phyloP scores from a whole-genome alignment of 2,888 invertebrate genomes.

The Drosophila birchii region DNA sequence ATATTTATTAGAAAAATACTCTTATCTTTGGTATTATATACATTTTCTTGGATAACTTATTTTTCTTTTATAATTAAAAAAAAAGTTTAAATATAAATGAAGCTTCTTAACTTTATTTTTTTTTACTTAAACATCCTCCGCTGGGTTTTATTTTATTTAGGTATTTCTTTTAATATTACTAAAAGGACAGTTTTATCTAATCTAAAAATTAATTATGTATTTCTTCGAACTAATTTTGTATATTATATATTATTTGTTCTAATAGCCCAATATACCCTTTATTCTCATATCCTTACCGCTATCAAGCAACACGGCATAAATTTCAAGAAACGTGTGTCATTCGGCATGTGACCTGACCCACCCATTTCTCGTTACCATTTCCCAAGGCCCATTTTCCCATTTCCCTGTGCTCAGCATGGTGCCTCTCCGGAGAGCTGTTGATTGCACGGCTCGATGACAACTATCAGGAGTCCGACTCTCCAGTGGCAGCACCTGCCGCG shows the following conservation, averaged over 20 bases:
- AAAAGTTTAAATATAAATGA: no score
- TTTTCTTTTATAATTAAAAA: no score
- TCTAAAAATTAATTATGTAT: no score
- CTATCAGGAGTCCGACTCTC: slow-evolving; percentile 19
- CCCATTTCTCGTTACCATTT: slow-evolving; percentile 20
- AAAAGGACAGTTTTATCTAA: no score
- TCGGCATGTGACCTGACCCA: slow-evolving; percentile 65
- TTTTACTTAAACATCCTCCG: no score
- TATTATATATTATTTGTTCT: neutral
- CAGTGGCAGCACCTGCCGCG: slow-evolving; percentile 57
- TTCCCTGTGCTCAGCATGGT: slow-evolving; percentile 30
- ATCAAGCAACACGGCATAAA: slow-evolving; percentile 64
- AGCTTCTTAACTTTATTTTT: no score
- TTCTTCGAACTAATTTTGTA: neutral
- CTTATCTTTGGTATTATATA: no score
- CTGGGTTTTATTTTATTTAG: no score
- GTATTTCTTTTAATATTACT: no score
- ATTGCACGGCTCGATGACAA: slow-evolving; percentile 40
- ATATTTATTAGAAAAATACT: no score
- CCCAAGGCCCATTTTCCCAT: slow-evolving; percentile 14
- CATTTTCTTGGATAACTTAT: no score
- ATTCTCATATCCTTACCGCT: neutral
- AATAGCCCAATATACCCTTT: neutral
- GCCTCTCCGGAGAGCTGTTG: slow-evolving; percentile 56
- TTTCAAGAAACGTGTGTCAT: slow-evolving; percentile 73